These are phyloP conservation scores for Tetragnatha montana DNA, from an alignment of 2,888 invertebrate species.

Conservation along the genomic window DNA sequence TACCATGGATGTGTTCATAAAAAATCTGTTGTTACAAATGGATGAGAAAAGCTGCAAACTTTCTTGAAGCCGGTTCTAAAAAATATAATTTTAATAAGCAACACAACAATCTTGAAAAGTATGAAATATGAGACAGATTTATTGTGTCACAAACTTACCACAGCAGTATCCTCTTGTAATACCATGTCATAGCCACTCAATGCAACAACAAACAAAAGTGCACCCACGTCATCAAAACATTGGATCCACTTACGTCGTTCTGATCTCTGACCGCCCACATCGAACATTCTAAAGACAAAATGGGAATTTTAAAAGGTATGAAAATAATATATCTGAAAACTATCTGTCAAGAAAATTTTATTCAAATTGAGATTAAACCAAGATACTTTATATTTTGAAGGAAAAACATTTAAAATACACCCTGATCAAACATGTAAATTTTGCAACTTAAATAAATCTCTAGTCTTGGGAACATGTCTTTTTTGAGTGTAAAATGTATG, in stretches of 20 bases:
- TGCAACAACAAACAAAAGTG: slow-evolving; percentile 82
- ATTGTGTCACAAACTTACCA: slow-evolving; percentile 75
- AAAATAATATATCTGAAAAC: not conserved
- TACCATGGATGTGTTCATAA: slow-evolving; percentile 81
- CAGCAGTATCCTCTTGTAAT: slow-evolving; percentile 80
- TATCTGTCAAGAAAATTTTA: too few relatives aligned
- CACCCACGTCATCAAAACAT: slow-evolving; percentile 82
- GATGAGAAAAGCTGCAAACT: slow-evolving; percentile 82
- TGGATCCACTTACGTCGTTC: slow-evolving; percentile 83
- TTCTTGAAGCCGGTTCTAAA: slow-evolving; percentile 81
- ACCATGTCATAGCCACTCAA: slow-evolving; percentile 83
- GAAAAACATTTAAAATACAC: too few relatives aligned
- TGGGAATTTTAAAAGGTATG: not conserved
- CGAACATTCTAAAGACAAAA: slow-evolving; percentile 79
- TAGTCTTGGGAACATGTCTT: too few relatives aligned
- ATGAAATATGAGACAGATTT: not conserved
- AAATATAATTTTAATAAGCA: not conserved
- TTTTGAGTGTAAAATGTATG: too few relatives aligned
- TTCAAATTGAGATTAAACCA: too few relatives aligned
- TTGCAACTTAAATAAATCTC: too few relatives aligned
- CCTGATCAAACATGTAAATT: too few relatives aligned
- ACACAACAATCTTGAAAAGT: not conserved
- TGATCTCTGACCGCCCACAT: slow-evolving; percentile 82
- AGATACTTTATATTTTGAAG: too few relatives aligned
- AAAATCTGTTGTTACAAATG: slow-evolving; percentile 82